A percentile compares a stretch with the other conserved stretches of the same genome.
Evolutionary conservation across 2,113 vertebrate genomes (phyloP).

Genomic region (Quiscalus mexicanus): DNA sequence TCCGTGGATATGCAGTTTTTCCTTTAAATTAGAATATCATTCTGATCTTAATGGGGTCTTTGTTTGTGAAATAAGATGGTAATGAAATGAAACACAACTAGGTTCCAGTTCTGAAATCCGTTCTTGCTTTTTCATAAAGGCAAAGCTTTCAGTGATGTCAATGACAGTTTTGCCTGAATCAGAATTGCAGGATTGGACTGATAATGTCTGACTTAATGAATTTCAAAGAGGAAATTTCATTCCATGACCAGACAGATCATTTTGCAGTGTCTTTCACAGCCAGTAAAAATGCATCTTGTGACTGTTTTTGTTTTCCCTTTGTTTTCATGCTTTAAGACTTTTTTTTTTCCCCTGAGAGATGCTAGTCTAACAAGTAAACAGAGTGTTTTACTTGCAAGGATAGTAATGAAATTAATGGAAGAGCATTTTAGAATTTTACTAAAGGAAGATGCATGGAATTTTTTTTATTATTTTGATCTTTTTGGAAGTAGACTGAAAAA

Average conservation of each 20-base stretch:
- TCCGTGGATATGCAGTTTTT: background rate
- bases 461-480: no score
- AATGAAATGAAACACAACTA: conserved; percentile 50
- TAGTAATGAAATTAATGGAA: background rate
- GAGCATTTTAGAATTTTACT: background rate
- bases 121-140: conserved; percentile 6
- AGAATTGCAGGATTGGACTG: conserved; percentile 7
- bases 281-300: background rate
- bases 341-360: background rate
- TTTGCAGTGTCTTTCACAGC: conserved; percentile 20
- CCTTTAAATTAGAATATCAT: background rate
- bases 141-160: conserved; percentile 17
- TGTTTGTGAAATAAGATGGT: conserved; percentile 32
- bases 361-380: background rate
- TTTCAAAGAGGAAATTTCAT: conserved; percentile 37
- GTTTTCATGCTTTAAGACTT: background rate
- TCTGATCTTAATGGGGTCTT: background rate
- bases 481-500: background rate
- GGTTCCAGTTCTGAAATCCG: background rate
- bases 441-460: background rate
- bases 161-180: conserved; percentile 34
- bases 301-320: background rate
- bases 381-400: background rate
- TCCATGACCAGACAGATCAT: conserved; percentile 40
- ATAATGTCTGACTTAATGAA: conserved; percentile 55